Base-by-base conservation (phyloP, 2,888 invertebrate species). In the Trypoxylon attenuatum region DNA sequence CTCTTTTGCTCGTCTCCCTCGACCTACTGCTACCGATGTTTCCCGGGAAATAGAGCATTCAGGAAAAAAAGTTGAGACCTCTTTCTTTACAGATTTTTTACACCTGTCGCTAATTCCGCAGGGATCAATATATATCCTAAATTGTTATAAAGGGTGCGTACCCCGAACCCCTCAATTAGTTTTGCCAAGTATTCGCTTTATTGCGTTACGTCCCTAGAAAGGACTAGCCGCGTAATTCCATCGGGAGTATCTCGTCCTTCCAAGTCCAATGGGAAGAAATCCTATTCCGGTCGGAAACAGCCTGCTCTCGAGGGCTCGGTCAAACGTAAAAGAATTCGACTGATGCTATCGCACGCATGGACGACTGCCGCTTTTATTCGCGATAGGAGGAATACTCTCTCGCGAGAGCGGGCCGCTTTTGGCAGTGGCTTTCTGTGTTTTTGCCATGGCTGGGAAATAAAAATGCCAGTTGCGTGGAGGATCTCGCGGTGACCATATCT, bases 321-420 rank as follows among this genome's bases (percentile, higher is more conserved):
- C 53, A 49, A 41, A 74, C 64, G 67, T 69, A 66, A 77, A 71
- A 69, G 67, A 73, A 74, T 71, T 65, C 71, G 69, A 50, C 63
- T 77, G 50, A 56, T 66, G 69, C 71, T 69, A 74, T 74, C 70
- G 61, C 61, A 75, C 65, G 76, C 75, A 72, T 65, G 67, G 61
- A 43, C 54, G 65, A 56, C 29, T 39, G 67, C 49, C 45, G 67
- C 47, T 70, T 60, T 70, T 67, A 71, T 71, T 63, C 71, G 66
- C 63, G 70, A 70, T 70, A 70, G 42, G 70, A 71, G 71, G 62
- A 62, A n/a, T n/a, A n/a, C n/a, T n/a, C n/a, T n/a, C n/a, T 62
- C 50, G 59, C 66, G 50, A 61, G 62, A 57, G 70, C 33, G 27
- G 18, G 16, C 13, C 53, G 52, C 54, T 54, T 43, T 50, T 47